Evolutionary conservation across 2,888 invertebrate genomes (phyloP).

Genomic region (Ophion ventricosus): DNA sequence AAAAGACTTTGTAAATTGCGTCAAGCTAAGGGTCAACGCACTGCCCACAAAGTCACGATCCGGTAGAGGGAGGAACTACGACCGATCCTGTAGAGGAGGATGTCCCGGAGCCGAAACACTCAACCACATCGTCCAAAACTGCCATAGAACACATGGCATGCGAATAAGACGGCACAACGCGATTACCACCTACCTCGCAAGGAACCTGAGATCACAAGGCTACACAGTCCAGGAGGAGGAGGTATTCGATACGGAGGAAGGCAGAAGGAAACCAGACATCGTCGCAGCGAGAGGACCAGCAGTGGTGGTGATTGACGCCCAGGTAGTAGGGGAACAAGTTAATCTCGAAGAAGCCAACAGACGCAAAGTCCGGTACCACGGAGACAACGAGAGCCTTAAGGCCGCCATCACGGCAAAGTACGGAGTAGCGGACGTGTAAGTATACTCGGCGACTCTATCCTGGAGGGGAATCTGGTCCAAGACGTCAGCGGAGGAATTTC

Average conservation of each 20-base stretch:
- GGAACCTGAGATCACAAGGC: constrained; percentile 26
- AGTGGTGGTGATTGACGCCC: constrained; percentile 75
- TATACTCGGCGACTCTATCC: constrained; percentile 51
- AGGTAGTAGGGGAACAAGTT: constrained; percentile 76
- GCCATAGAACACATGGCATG: constrained; percentile 76
- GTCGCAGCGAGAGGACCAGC: constrained; percentile 68
- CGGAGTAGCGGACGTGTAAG: constrained; percentile 1
- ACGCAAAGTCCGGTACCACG: background rate
- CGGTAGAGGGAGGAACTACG: constrained; percentile 68
- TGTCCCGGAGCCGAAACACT: constrained; percentile 74
- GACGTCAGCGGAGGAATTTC: constrained; percentile 27
- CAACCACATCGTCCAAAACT: constrained; percentile 76
- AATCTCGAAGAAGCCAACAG: constrained; percentile 70
- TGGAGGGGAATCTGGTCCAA: constrained; percentile 64
- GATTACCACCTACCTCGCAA: constrained; percentile 57
- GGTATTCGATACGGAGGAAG: constrained; percentile 68
- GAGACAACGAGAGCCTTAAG: background rate
- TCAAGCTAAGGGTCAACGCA: constrained; percentile 75
- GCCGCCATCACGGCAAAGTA: constrained; percentile 21
- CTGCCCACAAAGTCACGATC: constrained; percentile 73
- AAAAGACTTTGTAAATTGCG: constrained; percentile 75
- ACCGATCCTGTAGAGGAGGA: constrained; percentile 73
- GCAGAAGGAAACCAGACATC: constrained; percentile 76
- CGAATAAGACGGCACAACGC: constrained; percentile 76
- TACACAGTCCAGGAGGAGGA: constrained; percentile 70